phyloP scores from a whole-genome alignment of 2,797 vertebrate species.

The Lagorchestes hirsutus region DNA sequence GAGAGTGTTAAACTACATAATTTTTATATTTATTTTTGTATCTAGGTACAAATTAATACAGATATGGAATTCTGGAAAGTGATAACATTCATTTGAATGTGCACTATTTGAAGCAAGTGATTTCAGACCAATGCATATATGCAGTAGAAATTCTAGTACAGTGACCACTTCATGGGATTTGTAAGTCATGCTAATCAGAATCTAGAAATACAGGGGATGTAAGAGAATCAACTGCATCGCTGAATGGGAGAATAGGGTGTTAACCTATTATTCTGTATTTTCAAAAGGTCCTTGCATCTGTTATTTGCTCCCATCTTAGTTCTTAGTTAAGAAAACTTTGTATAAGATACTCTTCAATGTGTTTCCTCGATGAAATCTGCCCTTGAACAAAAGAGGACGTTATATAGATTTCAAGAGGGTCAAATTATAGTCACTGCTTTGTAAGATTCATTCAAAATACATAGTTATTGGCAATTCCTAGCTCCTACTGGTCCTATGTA shows the following conservation, averaged over 20 bases:
- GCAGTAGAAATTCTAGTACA: not conserved
- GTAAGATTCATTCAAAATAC: not conserved
- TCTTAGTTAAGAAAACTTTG: not conserved
- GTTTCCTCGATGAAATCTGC: not conserved
- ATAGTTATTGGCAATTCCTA: not conserved
- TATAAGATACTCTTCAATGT: not conserved
- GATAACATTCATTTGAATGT: not conserved
- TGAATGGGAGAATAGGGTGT: not conserved
- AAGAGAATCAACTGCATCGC: not conserved
- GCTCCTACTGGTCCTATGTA: not conserved
- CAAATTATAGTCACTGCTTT: not conserved
- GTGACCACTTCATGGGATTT: not conserved
- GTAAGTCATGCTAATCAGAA: not conserved
- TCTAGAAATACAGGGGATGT: not conserved
- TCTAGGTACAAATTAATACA: not conserved
- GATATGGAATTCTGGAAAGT: not conserved
- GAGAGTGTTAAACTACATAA: not conserved
- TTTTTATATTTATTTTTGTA: not conserved
- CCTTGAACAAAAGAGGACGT: not conserved
- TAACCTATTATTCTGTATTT: not conserved
- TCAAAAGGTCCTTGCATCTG: not conserved
- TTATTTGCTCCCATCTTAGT: not conserved
- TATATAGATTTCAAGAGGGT: not conserved
- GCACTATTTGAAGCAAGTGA: not conserved
- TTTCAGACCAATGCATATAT: not conserved